These are phyloP conservation scores for Lordiphosa collinella DNA, from an alignment of 1,140 invertebrate genomes.

Conservation along the genomic window DNA sequence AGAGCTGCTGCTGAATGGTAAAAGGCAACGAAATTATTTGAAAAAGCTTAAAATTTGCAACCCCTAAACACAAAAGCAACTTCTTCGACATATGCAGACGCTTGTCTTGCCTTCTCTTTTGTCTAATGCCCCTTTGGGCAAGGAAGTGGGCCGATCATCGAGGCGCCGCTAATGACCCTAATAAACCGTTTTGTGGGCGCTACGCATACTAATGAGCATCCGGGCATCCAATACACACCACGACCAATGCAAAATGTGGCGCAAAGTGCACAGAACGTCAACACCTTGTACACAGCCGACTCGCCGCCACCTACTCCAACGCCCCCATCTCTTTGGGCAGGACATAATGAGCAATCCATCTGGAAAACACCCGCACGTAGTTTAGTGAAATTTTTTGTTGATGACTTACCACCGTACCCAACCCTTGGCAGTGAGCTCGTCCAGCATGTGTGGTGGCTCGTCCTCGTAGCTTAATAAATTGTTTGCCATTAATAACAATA, in stretches of 20 bases:
- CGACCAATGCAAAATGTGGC: slow-evolving; percentile 38
- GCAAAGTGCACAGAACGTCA: slow-evolving; percentile 55
- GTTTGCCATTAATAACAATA: slow-evolving; percentile 79
- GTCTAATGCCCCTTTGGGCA: background rate
- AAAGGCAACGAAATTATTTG: too few relatives aligned
- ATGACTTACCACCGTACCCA: slow-evolving; percentile 40
- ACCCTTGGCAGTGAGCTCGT: background rate
- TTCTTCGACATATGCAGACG: background rate
- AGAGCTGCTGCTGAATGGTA: too few relatives aligned
- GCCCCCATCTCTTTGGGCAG: slow-evolving; percentile 24
- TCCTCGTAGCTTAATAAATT: slow-evolving; percentile 71
- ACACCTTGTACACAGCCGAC: slow-evolving; percentile 55
- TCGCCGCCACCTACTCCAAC: background rate
- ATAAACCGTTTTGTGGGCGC: slow-evolving; percentile 73
- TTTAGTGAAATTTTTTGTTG: slow-evolving; percentile 72
- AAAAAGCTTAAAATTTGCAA: too few relatives aligned
- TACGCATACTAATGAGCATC: slow-evolving; percentile 68
- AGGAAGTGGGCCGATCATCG: slow-evolving; percentile 31
- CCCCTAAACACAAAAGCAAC: too few relatives aligned
- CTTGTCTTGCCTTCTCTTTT: background rate
- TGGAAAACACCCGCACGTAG: slow-evolving; percentile 73
- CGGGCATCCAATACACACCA: slow-evolving; percentile 30
- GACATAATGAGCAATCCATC: slow-evolving; percentile 72
- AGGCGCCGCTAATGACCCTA: slow-evolving; percentile 72
- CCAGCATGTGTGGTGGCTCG: slow-evolving; percentile 42